Evolutionary conservation across 2,797 vertebrate species (phyloP).

Genomic region (Dicrostonyx torquatus): DNA sequence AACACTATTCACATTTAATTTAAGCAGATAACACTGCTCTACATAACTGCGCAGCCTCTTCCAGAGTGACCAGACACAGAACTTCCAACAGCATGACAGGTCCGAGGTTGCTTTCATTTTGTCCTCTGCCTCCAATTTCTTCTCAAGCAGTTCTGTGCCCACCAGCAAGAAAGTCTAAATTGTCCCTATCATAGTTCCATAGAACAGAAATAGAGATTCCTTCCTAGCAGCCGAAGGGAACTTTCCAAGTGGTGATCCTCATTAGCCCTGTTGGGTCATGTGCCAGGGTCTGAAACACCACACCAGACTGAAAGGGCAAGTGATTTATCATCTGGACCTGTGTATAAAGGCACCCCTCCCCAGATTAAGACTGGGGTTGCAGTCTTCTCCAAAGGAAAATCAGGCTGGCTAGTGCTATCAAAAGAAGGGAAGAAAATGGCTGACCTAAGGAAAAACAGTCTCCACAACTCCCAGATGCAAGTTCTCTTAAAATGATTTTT

Average conservation of each 20-base stretch:
- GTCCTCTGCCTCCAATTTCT: neutral
- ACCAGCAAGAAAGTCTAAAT: slow-evolving; percentile 2
- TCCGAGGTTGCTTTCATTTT: neutral
- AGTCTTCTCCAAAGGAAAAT: neutral
- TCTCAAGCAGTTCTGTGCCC: neutral
- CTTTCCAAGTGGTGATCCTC: slow-evolving; percentile 19
- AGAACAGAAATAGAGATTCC: slow-evolving; percentile 34
- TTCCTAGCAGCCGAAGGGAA: slow-evolving; percentile 49
- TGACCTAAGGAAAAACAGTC: neutral
- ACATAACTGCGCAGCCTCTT: neutral
- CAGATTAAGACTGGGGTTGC: neutral
- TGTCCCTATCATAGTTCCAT: neutral
- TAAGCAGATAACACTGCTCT: neutral
- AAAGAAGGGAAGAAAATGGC: neutral
- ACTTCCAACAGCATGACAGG: neutral
- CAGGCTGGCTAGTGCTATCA: neutral
- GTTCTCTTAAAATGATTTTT: slow-evolving; percentile 61
- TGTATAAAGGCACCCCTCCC: neutral
- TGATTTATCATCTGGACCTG: neutral
- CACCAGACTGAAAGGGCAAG: neutral
- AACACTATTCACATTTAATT: neutral
- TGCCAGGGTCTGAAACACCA: neutral
- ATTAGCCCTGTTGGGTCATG: neutral
- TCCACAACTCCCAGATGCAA: slow-evolving; percentile 17
- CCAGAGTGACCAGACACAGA: neutral